Percentiles rank a stretch among this genome's conserved stretches.
Evolutionary conservation across 2,888 invertebrate species (phyloP).

Genomic region (Orthosia gracilis): DNA sequence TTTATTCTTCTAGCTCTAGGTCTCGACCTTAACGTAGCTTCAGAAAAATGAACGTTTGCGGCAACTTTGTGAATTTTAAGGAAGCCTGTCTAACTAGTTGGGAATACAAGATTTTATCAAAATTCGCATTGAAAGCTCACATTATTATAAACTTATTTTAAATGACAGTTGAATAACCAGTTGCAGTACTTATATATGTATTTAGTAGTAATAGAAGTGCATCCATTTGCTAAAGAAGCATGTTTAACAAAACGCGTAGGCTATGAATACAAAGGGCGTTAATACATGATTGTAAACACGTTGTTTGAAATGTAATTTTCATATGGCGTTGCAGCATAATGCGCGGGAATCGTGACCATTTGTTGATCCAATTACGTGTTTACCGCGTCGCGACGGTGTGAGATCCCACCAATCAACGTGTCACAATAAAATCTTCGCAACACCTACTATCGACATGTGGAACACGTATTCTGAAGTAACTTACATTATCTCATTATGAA

Average conservation of each 20-base stretch:
- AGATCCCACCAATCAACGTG: slow-evolving; percentile 69
- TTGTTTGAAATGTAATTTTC: slow-evolving; percentile 58
- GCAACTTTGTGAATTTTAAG: slow-evolving; percentile 17
- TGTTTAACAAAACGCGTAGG: slow-evolving; percentile 3
- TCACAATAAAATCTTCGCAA: slow-evolving; percentile 69
- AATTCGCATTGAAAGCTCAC: slow-evolving; percentile 12
- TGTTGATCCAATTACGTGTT: slow-evolving; percentile 76
- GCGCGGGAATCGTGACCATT: slow-evolving; percentile 70
- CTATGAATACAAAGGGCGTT: slow-evolving; percentile 30
- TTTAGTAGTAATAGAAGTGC: neutral
- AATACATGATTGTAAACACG: slow-evolving; percentile 18
- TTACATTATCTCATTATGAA: slow-evolving; percentile 62
- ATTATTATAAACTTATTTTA: slow-evolving; percentile 3
- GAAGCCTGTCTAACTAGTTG: slow-evolving; percentile 6
- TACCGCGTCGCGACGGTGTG: slow-evolving; percentile 64
- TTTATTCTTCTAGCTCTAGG: slow-evolving; percentile 47
- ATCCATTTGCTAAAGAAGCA: slow-evolving; percentile 7
- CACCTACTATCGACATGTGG: slow-evolving; percentile 63
- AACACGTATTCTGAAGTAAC: slow-evolving; percentile 77
- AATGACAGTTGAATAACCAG: slow-evolving; percentile 30
- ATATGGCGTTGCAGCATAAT: slow-evolving; percentile 62
- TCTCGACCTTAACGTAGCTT: slow-evolving; percentile 28
- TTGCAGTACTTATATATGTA: slow-evolving; percentile 2
- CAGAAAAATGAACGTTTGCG: slow-evolving; percentile 1
- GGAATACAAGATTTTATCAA: slow-evolving; percentile 8